phyloP scores from a whole-genome alignment of 2,113 vertebrate genomes.

The Rynchops niger region DNA sequence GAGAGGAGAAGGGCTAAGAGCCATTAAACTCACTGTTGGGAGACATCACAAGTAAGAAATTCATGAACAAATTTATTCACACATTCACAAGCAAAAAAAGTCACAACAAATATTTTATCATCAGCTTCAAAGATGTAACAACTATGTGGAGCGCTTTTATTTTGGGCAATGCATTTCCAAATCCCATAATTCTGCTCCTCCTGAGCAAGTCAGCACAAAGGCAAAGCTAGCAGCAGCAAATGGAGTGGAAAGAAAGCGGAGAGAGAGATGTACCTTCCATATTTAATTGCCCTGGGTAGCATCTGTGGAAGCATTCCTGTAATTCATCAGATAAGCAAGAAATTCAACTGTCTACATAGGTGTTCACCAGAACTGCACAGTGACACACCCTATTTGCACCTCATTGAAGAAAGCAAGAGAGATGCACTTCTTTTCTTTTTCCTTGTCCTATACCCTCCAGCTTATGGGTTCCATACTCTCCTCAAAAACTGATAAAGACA shows the following conservation, averaged over 20 bases:
- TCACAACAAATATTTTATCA: neutral
- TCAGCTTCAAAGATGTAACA: neutral
- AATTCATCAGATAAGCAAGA: neutral
- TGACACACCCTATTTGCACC: neutral
- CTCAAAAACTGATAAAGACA: too few relatives aligned
- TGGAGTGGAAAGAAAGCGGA: neutral
- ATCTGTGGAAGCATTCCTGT: neutral
- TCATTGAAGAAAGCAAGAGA: neutral
- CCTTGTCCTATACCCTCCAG: neutral
- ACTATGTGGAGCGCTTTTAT: neutral
- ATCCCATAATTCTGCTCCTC: neutral
- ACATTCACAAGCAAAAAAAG: neutral
- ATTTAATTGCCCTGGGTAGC: neutral
- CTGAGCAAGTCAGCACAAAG: neutral
- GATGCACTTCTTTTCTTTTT: neutral
- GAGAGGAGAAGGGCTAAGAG: neutral
- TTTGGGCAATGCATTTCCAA: neutral
- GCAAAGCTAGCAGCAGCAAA: slow-evolving; percentile 6
- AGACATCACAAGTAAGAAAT: neutral
- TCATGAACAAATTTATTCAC: neutral
- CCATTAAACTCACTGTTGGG: neutral
- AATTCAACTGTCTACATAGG: neutral
- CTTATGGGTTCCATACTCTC: too few relatives aligned
- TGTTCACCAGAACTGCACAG: neutral
- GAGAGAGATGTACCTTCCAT: neutral